Conservation (phyloP, 2,113 vertebrate species). For the Scopus umbretta region DNA sequence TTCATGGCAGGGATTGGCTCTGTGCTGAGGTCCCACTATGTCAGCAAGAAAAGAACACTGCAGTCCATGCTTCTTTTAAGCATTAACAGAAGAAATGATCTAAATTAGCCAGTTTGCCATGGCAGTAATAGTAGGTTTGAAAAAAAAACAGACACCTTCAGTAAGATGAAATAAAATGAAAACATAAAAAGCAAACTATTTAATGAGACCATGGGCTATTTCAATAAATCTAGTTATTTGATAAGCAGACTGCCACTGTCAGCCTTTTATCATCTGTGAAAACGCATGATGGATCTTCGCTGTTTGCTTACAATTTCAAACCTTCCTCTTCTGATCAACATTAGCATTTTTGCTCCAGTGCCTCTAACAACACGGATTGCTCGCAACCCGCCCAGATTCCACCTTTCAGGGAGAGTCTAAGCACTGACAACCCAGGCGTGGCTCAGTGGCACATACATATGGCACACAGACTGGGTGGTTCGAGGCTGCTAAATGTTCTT, state of each 20-base stretch:
- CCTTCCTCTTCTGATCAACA: neutral
- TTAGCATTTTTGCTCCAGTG: constrained; percentile 28
- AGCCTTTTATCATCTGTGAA: constrained; percentile 28
- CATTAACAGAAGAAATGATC: neutral
- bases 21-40: neutral
- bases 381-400: neutral
- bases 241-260: constrained; percentile 35
- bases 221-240: constrained; percentile 58
- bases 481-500: neutral
- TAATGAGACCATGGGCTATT: constrained; percentile 28
- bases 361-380: neutral
- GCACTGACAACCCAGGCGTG: neutral
- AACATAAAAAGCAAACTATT: constrained; percentile 24
- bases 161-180: constrained; percentile 30
- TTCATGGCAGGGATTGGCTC: neutral
- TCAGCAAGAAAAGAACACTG: neutral
- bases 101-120: constrained; percentile 5
- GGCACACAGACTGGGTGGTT: neutral
- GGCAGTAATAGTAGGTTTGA: neutral
- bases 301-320: constrained; percentile 36
- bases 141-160: neutral
- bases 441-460: neutral
- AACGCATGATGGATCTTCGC: neutral
- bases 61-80: neutral
- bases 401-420: neutral